Evolutionary conservation across 2,888 invertebrate genomes (phyloP), one percentile per base, ranked within the genome.

Genomic region (Gastracanthus pulcherrimus): DNA sequence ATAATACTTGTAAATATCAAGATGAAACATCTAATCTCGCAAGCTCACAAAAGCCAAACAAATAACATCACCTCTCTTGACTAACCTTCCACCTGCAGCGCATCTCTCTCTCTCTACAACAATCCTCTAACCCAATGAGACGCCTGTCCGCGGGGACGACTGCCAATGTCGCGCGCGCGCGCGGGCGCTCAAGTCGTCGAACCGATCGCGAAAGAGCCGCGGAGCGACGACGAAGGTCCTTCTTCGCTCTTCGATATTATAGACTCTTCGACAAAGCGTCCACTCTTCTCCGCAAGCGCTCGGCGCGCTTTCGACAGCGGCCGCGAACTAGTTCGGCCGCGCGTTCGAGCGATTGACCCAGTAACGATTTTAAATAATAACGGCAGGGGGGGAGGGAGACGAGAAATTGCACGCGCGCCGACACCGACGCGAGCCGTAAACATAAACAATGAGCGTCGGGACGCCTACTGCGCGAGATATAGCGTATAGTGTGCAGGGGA

Each of bases 321-420:
- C 51, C 38, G 36, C 31, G 62, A 82, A 70, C 74, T 81, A 81
- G 81, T 70, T 81, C 77, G 41, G 38, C 48, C 58, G 67, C 19
- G 60, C 58, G 7, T 41, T 41, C 36, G 67, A 80, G 31, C 80
- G 80, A 80, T 77, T 74, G 81, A 81, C 81, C 81, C 70, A 81
- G 31, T 77, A 77, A 78, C 69, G 81, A 82, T 78, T 82, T 82
- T 78, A 67, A 78, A 82, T 67, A 66, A 60, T 23, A 19, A 6
- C 23, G 2, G 26, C 1, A 7, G 41, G 3, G 38, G 38, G 13
- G 0, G 41, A 23, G 1, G 19, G n/a, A 23, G 48, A 13, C 62
- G 7, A 13, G 16, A 45, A 31, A 31, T 34, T 41, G n/a, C 71
- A 16, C 19, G 45, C 62, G 48, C n/a, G 26, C 4, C 4, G n/a